These are phyloP conservation scores for Falcunculus frontatus DNA, from an alignment of 2,113 vertebrate species.

Conservation along the genomic window DNA sequence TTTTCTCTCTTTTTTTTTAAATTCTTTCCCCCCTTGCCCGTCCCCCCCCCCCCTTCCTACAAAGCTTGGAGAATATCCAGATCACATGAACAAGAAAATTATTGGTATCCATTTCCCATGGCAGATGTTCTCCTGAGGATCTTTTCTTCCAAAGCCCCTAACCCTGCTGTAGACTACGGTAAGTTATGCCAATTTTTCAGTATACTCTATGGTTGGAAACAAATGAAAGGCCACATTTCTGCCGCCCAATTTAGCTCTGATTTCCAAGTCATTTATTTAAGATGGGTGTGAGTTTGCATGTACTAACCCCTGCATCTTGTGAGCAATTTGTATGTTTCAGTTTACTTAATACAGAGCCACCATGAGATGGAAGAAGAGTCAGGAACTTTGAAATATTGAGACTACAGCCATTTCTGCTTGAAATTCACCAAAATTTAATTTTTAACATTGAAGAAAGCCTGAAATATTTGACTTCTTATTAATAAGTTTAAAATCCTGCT, in stretches of 20 bases:
- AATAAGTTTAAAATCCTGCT: neutral
- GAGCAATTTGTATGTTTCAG: neutral
- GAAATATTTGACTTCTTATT: neutral
- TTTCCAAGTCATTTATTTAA: neutral
- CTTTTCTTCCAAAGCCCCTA: neutral
- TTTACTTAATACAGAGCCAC: neutral
- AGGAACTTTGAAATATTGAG: neutral
- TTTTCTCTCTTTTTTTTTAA: too few species aligned
- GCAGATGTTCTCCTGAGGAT: neutral
- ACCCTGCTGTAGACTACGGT: neutral
- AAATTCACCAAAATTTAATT: neutral
- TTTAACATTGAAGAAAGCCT: neutral
- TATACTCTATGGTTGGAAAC: neutral
- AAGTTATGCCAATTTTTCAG: neutral
- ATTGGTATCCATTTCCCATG: neutral
- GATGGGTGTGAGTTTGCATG: neutral
- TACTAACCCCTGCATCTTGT: neutral
- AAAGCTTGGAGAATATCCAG: neutral
- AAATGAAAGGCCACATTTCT: neutral
- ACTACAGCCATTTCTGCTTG: neutral
- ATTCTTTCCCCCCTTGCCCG: neutral
- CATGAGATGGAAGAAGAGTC: neutral
- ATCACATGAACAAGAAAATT: neutral
- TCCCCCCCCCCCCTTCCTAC: fast-evolving
- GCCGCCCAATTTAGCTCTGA: neutral